These are phyloP conservation scores for Stichodactyla mertensii DNA, from an alignment of 64 coral and sea anemone species.

Conservation along the genomic window DNA sequence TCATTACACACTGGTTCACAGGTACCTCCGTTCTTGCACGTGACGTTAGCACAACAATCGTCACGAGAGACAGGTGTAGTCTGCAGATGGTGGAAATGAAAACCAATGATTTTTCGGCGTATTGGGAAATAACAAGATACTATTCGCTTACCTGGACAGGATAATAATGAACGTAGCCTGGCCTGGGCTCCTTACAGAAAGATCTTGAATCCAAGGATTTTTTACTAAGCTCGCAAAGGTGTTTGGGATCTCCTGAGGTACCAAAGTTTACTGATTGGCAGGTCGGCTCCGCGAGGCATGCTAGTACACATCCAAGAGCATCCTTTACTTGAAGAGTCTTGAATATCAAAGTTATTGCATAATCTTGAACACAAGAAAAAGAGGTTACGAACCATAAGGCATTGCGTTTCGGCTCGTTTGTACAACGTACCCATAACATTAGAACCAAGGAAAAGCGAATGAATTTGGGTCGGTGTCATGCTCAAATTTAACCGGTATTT, in stretches of 20 bases:
- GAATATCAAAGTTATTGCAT: background rate
- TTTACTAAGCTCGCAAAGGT: constrained; percentile 6
- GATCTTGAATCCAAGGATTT: background rate
- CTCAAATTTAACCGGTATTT: no score
- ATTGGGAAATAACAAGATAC: background rate
- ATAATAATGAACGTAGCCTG: background rate
- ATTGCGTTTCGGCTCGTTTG: background rate
- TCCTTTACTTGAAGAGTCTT: background rate
- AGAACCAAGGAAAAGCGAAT: no score
- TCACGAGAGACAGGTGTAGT: background rate
- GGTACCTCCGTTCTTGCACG: constrained; percentile 12
- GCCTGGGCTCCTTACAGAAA: background rate
- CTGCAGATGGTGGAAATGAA: background rate
- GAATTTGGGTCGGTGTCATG: no score
- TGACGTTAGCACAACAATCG: background rate
- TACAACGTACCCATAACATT: no score
- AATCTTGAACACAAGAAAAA: background rate
- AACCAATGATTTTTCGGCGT: no score
- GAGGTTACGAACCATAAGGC: background rate
- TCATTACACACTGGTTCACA: background rate
- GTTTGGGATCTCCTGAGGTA: background rate
- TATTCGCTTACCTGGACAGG: background rate
- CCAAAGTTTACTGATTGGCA: constrained; percentile 6
- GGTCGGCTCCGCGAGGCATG: background rate
- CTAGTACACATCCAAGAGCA: background rate